Evolutionary conservation across 2,888 invertebrate genomes (phyloP).

Genomic region (Stomorhina lunata): DNA sequence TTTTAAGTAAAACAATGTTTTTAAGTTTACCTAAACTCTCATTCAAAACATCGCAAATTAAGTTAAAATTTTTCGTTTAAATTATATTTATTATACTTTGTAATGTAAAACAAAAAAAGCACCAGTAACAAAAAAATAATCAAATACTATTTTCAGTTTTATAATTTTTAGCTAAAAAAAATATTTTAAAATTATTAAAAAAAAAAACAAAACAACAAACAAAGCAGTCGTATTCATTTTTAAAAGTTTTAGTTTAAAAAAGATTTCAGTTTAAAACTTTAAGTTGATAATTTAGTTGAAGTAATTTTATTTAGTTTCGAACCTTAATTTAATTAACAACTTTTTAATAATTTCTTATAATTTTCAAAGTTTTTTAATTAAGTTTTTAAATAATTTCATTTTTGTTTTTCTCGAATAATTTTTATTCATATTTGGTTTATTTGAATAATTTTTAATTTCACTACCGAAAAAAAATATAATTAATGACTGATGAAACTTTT

Average conservation of each 20-base stretch:
- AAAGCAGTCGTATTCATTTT: slow-evolving; percentile 59
- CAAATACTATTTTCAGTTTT: slow-evolving; percentile 65
- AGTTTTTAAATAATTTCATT: too few species aligned
- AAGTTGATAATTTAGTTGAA: too few species aligned
- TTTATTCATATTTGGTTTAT: background rate
- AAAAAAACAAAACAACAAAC: slow-evolving; percentile 33
- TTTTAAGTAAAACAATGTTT: background rate
- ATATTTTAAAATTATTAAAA: slow-evolving; percentile 58
- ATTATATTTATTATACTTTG: slow-evolving; percentile 55
- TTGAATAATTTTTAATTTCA: background rate
- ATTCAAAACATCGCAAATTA: slow-evolving; percentile 48
- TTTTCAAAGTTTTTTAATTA: too few species aligned
- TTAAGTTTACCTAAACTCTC: slow-evolving; percentile 33
- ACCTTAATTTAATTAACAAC: too few species aligned
- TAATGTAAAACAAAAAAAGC: slow-evolving; percentile 53
- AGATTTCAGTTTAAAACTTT: slow-evolving; percentile 4
- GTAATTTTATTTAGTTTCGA: too few species aligned
- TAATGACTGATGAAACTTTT: slow-evolving; percentile 40
- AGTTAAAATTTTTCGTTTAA: slow-evolving; percentile 8
- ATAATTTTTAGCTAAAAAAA: slow-evolving; percentile 64
- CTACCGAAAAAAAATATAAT: background rate
- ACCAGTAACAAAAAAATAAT: slow-evolving; percentile 38
- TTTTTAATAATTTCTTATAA: too few species aligned
- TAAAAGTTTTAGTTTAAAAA: background rate
- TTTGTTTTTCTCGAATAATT: background rate